A percentile compares a stretch with the other conserved stretches of the same genome.
Evolutionary conservation across 2,888 invertebrate genomes (phyloP).

Genomic region (Drosophila borealis): DNA sequence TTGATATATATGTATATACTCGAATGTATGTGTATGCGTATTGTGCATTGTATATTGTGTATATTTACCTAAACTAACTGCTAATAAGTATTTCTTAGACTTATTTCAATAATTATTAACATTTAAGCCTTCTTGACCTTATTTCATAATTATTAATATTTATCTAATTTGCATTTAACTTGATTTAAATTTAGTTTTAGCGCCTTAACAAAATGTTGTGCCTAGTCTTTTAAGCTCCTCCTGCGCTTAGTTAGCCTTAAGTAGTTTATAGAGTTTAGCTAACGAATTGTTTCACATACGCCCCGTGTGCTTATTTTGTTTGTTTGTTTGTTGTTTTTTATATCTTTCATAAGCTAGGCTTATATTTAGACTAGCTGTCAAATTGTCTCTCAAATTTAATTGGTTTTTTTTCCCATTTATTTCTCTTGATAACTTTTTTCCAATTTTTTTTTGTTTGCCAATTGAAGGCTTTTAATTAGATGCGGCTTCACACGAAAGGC

Average conservation of each 20-base stretch:
- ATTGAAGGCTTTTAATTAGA: constrained; percentile 60
- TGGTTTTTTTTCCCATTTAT: constrained; percentile 10
- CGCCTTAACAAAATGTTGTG: constrained; percentile 1
- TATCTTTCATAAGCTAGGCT: not conserved
- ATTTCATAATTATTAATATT: not conserved
- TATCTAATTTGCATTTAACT: constrained; percentile 4
- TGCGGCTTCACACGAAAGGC: constrained; percentile 27
- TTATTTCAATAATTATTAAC: not conserved
- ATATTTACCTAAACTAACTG: not conserved
- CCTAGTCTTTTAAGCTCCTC: constrained; percentile 13
- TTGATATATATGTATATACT: not conserved
- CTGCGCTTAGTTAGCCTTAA: constrained; percentile 15
- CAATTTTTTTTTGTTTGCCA: constrained; percentile 11
- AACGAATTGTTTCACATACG: constrained; percentile 20
- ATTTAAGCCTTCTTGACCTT: not conserved
- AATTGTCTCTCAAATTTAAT: constrained; percentile 3
- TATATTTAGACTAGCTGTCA: constrained; percentile 13
- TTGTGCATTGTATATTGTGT: constrained; percentile 24
- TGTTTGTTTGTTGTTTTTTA: no score
- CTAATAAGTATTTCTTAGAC: not conserved
- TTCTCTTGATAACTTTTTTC: not conserved
- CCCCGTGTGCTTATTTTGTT: not conserved
- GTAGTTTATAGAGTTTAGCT: constrained; percentile 15
- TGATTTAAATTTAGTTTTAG: constrained; percentile 9
- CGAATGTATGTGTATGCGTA: constrained; percentile 25